Conservation (phyloP, 2,888 invertebrate species). For the Urechis unicinctus region DNA sequence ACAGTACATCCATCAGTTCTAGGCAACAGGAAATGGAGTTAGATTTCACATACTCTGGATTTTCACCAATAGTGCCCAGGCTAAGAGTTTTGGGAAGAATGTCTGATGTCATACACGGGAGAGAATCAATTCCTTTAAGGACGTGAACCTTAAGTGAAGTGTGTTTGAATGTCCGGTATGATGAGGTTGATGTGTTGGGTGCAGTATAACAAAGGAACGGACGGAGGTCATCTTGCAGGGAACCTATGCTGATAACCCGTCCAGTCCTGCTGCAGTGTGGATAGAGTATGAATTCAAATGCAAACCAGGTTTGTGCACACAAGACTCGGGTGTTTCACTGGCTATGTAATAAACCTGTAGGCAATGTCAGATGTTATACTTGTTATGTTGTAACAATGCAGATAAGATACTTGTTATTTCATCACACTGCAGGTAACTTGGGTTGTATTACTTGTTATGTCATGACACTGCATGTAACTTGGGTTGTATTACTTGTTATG, state of each 20-base stretch:
- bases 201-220: constrained; percentile 48
- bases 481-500: not conserved
- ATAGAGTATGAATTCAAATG: constrained; percentile 52
- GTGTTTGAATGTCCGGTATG: too few relatives aligned
- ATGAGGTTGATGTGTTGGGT: too few relatives aligned
- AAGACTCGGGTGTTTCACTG: not conserved
- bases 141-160: too few relatives aligned
- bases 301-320: constrained; percentile 44
- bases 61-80: too few relatives aligned
- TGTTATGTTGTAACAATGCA: constrained; percentile 1
- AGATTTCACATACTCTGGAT: too few relatives aligned
- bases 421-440: not conserved
- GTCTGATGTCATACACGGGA: too few relatives aligned
- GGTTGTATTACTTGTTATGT: not conserved
- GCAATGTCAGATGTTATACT: not conserved
- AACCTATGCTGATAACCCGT: constrained; percentile 35
- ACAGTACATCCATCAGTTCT: too few relatives aligned
- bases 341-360: not conserved
- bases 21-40: too few relatives aligned
- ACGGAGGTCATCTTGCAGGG: constrained; percentile 51
- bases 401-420: not conserved
- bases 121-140: too few relatives aligned
- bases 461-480: constrained; percentile 25
- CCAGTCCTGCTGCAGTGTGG: constrained; percentile 38
- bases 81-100: too few relatives aligned